Base-by-base conservation (phyloP, 2,797 vertebrate species). In the Amphiprion clarkii region DNA sequence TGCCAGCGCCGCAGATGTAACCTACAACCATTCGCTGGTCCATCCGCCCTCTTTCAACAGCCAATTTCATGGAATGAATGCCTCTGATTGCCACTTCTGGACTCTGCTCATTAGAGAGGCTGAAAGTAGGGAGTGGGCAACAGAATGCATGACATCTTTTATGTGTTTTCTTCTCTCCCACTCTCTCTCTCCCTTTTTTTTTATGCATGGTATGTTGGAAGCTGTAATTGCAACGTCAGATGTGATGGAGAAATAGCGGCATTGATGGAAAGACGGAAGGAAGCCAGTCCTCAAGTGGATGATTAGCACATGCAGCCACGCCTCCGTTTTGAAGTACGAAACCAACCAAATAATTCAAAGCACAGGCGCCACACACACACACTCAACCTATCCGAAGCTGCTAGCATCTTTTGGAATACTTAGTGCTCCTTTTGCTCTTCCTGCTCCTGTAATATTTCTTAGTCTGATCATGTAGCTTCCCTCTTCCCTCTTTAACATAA, bases 41-140 rank as follows among this genome's bases (percentile, higher is more conserved):
- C 71, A 74, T 59, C 75, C 63, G n/a, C 14, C 67, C 55, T 75
- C 61, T 69, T 82, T 76, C 73, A 40, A 57, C 53, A 82, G 73
- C 74, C 81, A 82, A 77, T 87, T 86, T 89, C 71, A 82, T 77
- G 74, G 81, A 84, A 75, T 87, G 81, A 89, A 91, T 88, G 81
- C 59, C 71, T 77, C 68, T 81, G 89, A 89, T 89, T 92, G 81
- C 87, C 80, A 83, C 87, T 91, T 86, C 53, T 85, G 71, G 69
- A 78, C 79, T 76, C 53, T 11, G 29, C 83, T 87, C 81, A 89
- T 89, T 86, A 87, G 70, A 40, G 55, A 63, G 79, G 74, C 78
- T 75, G 58, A 71, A 80, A 78, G 66, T 62, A 17, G 44, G 58
- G 49, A 77, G 53, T 71, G 71, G 67, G 72, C 59, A 58, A 76